Conservation (phyloP, 2,113 vertebrate species). For the Baryphthengus martii region DNA sequence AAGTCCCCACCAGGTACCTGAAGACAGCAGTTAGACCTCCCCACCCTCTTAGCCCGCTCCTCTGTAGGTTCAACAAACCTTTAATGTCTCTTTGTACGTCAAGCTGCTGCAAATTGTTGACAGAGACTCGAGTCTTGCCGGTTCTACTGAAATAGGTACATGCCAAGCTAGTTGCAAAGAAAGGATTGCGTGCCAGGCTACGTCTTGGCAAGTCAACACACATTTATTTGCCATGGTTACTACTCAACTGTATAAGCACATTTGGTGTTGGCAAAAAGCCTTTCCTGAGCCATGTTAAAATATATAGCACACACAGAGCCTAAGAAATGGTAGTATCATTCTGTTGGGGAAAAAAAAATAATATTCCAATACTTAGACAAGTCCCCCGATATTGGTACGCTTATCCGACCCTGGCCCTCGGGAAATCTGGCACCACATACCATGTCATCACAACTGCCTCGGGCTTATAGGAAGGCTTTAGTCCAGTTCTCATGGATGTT, state of each 20-base stretch:
- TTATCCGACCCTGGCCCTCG: neutral
- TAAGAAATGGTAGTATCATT: neutral
- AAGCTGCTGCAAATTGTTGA: neutral
- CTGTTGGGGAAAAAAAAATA: neutral
- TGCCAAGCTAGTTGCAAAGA: neutral
- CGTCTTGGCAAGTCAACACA: neutral
- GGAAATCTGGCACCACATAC: neutral
- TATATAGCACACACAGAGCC: neutral
- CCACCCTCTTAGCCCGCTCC: neutral
- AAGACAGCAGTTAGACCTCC: neutral
- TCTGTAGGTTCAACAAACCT: neutral
- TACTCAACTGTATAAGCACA: neutral
- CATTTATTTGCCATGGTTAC: neutral
- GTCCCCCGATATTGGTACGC: neutral
- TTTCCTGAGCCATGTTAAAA: neutral
- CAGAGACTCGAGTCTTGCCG: neutral
- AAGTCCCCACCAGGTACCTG: neutral
- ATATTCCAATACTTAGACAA: neutral
- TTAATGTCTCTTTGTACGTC: neutral
- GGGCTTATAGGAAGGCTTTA: conserved; percentile 26
- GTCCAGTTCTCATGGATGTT: conserved; percentile 42
- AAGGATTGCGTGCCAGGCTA: neutral
- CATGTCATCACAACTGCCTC: neutral
- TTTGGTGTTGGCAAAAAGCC: neutral
- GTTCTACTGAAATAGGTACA: neutral